Base-by-base conservation (phyloP, 1,140 invertebrate species). In the Batillaria attramentaria region DNA sequence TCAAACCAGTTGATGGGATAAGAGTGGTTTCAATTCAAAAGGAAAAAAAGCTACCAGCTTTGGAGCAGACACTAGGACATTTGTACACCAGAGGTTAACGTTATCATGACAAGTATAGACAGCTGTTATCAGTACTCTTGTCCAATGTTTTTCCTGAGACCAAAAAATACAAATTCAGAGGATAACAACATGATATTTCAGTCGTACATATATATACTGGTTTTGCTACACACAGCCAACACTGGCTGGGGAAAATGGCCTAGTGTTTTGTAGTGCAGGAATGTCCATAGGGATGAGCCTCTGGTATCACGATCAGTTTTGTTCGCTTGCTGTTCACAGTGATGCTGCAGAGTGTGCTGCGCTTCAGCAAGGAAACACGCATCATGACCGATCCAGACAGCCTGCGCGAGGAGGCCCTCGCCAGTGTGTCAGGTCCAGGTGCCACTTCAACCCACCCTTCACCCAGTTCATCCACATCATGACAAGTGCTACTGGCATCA, bases 281-380 rank as follows among this genome's bases (percentile, higher is more conserved):
- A 13, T 16, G 62, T 33, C 18, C 6, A 31, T 35, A 35, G n/a
- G 31, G 4, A 13, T 4, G 33, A 35, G 1, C 24, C 10, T 39
- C 16, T 39, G 13, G 10, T 1, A 20, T 2, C 2, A 66, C 20
- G 28, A 66, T 37, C 4, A 41, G 18, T 39, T 31, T 39, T 24
- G 42, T 3, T n/a, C 6, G 37, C 13, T 37, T 16, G 2, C 24
- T 16, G 20, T 68, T 69, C 66, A 6, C 42, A 82, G 81, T 68
- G 76, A 60, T 77, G 5, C 37, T 82, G n/a, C 42, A 70, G 28
- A 72, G 42, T 3, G 42, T 82, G 70, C 70, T 60, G 73, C 46
- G 66, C 13, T 60, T 72, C 42, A 69, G 42, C 20, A 35, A 35
- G 18, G 33, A 69, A 10, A 62, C 72, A 5, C 33, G 42, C 35